Conservation (phyloP, 2,113 vertebrate genomes). For the Leiothrix lutea region DNA sequence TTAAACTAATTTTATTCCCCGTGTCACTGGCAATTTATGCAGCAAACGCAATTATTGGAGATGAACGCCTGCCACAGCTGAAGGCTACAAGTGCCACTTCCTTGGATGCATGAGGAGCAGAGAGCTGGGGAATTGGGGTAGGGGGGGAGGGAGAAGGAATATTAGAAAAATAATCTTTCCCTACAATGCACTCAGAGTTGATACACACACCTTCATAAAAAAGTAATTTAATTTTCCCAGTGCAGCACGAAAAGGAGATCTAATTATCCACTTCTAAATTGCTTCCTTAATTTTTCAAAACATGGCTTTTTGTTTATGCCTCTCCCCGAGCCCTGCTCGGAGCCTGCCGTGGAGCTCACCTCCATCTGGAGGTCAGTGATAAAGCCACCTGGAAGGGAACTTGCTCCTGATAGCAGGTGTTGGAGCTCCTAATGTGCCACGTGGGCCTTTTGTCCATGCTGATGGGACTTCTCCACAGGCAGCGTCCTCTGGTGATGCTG, state of each 20-base stretch:
- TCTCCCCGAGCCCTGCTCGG: constrained; percentile 26
- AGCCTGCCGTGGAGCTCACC: not conserved
- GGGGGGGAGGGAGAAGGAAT: constrained; percentile 8
- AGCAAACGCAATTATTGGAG: constrained; percentile 72
- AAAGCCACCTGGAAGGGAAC: not conserved
- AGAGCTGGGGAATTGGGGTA: not conserved
- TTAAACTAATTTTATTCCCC: constrained; percentile 76
- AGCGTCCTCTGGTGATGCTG: accelerated
- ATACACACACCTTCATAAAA: constrained; percentile 70
- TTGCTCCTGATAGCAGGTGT: not conserved
- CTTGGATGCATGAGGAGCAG: constrained; percentile 32
- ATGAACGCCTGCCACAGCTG: constrained; percentile 72
- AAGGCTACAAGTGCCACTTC: constrained; percentile 72
- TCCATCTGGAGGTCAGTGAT: not conserved
- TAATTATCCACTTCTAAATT: constrained; percentile 76
- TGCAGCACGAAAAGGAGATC: constrained; percentile 69
- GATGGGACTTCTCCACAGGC: not conserved
- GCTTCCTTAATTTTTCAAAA: constrained; percentile 74
- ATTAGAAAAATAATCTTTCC: constrained; percentile 74
- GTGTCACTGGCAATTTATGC: constrained; percentile 68
- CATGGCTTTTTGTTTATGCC: constrained; percentile 62
- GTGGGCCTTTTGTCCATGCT: not conserved
- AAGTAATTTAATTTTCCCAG: constrained; percentile 79
- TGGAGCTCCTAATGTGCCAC: not conserved
- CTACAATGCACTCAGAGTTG: constrained; percentile 54